phyloP scores from a whole-genome alignment of 2,888 invertebrate genomes.

The Acronicta leporina region DNA sequence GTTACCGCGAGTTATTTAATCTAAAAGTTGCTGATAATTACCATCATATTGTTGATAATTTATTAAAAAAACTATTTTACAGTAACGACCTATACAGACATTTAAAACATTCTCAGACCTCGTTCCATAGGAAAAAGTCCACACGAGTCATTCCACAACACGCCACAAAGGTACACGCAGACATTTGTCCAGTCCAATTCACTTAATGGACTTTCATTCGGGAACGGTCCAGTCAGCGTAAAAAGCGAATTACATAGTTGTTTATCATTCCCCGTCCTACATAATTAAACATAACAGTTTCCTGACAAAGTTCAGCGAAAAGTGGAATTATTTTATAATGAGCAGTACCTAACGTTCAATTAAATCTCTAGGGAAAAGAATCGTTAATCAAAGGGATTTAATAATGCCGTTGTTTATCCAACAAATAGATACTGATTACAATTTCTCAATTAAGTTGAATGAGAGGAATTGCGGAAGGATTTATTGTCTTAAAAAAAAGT shows the following conservation, averaged over 20 bases:
- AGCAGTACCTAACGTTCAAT: constrained; percentile 48
- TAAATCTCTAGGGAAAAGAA: constrained; percentile 41
- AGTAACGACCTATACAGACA: not conserved
- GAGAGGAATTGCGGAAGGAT: constrained; percentile 33
- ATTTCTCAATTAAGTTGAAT: constrained; percentile 45
- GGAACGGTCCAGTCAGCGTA: constrained; percentile 49
- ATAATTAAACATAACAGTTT: constrained; percentile 65
- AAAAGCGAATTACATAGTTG: constrained; percentile 62
- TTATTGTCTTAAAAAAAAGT: constrained; percentile 36
- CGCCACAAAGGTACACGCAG: constrained; percentile 42
- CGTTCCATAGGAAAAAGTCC: constrained; percentile 31
- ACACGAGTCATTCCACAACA: constrained; percentile 24
- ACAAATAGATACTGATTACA: constrained; percentile 47
- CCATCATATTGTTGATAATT: too few species aligned
- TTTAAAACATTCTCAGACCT: constrained; percentile 8
- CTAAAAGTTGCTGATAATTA: too few species aligned
- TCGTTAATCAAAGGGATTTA: constrained; percentile 47
- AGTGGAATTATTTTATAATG: constrained; percentile 46
- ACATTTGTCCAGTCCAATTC: constrained; percentile 54
- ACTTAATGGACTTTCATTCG: constrained; percentile 55
- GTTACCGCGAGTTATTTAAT: too few species aligned
- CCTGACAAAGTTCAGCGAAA: constrained; percentile 38
- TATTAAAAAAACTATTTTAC: too few species aligned
- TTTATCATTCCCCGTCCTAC: constrained; percentile 59
- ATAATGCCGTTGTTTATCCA: constrained; percentile 43